Percentiles rank a stretch among this genome's conserved stretches.
phyloP scores from a whole-genome alignment of 2,797 vertebrate species.

The Okamejei kenojei region DNA sequence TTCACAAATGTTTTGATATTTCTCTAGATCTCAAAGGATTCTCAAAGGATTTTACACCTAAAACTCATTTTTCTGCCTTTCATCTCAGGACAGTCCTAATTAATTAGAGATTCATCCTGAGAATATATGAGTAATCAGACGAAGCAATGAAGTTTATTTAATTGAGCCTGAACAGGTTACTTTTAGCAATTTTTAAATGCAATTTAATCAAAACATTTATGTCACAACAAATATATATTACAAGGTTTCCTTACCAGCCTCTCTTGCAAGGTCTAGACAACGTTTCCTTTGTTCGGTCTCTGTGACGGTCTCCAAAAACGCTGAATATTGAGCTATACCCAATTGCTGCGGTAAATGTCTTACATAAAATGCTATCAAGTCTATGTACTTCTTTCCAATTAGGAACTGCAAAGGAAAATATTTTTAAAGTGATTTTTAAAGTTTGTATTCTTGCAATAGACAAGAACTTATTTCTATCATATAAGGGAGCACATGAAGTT shows the following conservation, averaged over 20 bases:
- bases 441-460: background rate
- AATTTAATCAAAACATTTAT: background rate
- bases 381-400: conserved; percentile 71
- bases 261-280: conserved; percentile 78
- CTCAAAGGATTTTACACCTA: background rate
- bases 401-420: conserved; percentile 55
- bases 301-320: conserved; percentile 76
- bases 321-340: conserved; percentile 74
- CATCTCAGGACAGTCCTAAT: background rate
- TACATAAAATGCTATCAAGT: conserved; percentile 83
- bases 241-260: conserved; percentile 67
- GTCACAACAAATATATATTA: background rate
- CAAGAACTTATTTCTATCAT: background rate
- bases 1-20: too few species aligned
- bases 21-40: too few species aligned
- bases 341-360: conserved; percentile 77
- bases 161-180: background rate
- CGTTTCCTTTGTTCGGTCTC: conserved; percentile 74
- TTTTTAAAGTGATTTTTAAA: background rate
- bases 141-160: background rate
- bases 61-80: background rate
- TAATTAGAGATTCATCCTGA: background rate
- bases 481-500: background rate
- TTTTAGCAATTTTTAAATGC: background rate
- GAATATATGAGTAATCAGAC: background rate